Evolutionary conservation across 2,888 invertebrate species (phyloP).

Genomic region (Teleiodes luculella): DNA sequence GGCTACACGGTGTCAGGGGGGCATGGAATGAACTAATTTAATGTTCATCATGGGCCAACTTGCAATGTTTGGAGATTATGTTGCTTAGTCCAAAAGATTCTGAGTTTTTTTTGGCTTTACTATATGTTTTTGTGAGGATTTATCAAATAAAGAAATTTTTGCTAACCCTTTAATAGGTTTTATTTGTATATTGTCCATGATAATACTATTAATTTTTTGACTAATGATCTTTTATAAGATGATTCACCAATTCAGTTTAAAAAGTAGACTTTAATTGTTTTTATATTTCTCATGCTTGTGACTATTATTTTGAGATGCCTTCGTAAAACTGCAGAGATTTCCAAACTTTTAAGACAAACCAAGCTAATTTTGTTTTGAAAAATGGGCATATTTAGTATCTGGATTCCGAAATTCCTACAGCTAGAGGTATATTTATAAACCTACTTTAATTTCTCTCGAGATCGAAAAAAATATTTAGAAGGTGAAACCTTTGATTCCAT

Average conservation of each 20-base stretch:
- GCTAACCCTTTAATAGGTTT: conserved; percentile 90
- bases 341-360: conserved; percentile 89
- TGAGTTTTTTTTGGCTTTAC: conserved; percentile 91
- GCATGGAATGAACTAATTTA: conserved; percentile 92
- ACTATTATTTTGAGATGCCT: conserved; percentile 90
- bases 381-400: conserved; percentile 87
- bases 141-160: conserved; percentile 89
- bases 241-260: conserved; percentile 86
- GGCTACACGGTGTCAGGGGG: conserved; percentile 90
- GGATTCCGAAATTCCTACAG: conserved; percentile 85
- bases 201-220: conserved; percentile 89
- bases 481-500: conserved; percentile 89
- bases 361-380: conserved; percentile 91
- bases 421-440: conserved; percentile 86
- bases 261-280: conserved; percentile 88
- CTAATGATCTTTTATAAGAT: conserved; percentile 83
- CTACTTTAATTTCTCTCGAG: conserved; percentile 88
- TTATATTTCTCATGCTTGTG: conserved; percentile 89
- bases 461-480: conserved; percentile 89
- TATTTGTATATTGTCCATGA: conserved; percentile 91
- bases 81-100: conserved; percentile 93
- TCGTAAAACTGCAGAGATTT: conserved; percentile 90
- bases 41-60: conserved; percentile 94
- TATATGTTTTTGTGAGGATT: conserved; percentile 92
- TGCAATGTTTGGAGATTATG: conserved; percentile 92